A percentile compares a stretch with the other conserved stretches of the same genome.
Evolutionary conservation across 2,888 invertebrate genomes (phyloP).

Genomic region (Lasioglossum malachurum): DNA sequence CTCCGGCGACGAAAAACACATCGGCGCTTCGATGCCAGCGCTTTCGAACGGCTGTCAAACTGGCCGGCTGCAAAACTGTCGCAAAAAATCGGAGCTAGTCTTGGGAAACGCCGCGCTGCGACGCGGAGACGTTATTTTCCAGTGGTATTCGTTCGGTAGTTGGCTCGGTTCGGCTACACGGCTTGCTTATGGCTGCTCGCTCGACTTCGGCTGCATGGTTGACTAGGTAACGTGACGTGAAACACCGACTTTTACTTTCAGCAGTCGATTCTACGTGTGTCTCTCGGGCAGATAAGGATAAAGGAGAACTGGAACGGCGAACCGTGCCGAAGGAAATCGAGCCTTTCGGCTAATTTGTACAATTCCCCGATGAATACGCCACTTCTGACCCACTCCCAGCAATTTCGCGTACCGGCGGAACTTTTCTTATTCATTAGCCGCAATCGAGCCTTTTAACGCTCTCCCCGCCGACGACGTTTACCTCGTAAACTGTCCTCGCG

Average conservation of each 20-base stretch:
- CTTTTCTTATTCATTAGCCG: not conserved
- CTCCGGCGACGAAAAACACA: not conserved
- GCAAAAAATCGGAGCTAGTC: constrained; percentile 26
- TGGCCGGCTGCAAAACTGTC: not conserved
- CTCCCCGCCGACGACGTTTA: no score
- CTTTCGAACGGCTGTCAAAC: not conserved
- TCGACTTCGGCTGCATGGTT: constrained; percentile 64
- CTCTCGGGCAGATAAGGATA: constrained; percentile 59
- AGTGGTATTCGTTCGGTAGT: constrained; percentile 45
- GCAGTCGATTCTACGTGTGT: constrained; percentile 70
- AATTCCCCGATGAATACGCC: constrained; percentile 34
- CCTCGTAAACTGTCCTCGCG: no score
- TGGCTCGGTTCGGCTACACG: constrained; percentile 30
- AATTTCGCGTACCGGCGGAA: not conserved
- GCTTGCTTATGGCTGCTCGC: constrained; percentile 38
- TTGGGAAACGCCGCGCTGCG: constrained; percentile 25
- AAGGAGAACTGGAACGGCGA: constrained; percentile 60
- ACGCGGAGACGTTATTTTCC: constrained; percentile 41
- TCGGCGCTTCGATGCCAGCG: not conserved
- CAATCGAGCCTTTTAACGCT: not conserved
- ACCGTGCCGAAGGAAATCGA: constrained; percentile 17
- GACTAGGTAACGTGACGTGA: constrained; percentile 70
- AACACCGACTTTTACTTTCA: constrained; percentile 79
- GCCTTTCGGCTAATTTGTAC: constrained; percentile 35
- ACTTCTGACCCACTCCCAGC: not conserved